Evolutionary conservation across 2,113 vertebrate genomes (phyloP).

Genomic region (Circaetus gallicus): DNA sequence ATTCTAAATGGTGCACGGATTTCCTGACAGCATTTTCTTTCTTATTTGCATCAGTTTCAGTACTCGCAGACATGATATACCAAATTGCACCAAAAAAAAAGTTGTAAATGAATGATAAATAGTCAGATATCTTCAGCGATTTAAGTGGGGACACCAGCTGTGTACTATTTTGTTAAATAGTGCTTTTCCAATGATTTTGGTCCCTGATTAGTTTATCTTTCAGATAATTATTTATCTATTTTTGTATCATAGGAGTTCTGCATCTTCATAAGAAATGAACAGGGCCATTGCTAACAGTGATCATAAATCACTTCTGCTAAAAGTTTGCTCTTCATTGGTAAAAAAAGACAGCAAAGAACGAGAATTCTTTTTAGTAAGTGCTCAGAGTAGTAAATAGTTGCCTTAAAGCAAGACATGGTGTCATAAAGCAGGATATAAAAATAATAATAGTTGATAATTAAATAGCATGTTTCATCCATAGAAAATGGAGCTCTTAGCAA

Average conservation of each 20-base stretch:
- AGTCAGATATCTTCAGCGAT: not conserved
- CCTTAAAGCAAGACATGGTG: not conserved
- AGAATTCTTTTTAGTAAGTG: not conserved
- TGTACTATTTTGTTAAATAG: not conserved
- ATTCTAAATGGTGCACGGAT: not conserved
- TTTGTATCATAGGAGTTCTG: not conserved
- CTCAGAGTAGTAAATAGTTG: slow-evolving; percentile 13
- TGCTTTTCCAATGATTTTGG: not conserved
- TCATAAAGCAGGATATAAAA: slow-evolving; percentile 30
- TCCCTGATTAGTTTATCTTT: not conserved
- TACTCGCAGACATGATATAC: not conserved
- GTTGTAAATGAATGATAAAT: not conserved
- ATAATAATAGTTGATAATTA: slow-evolving; percentile 40
- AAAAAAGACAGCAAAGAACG: not conserved
- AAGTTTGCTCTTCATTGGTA: not conserved
- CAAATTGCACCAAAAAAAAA: not conserved
- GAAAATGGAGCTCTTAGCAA: slow-evolving; percentile 29
- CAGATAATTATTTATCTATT: not conserved
- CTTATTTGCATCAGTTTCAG: not conserved
- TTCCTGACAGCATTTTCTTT: not conserved
- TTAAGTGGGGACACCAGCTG: not conserved
- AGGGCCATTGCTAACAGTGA: not conserved
- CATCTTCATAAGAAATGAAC: not conserved
- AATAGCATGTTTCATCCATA: not conserved
- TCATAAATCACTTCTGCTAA: not conserved